Conservation (phyloP, 2,113 vertebrate species). For the Brachyhypopomus gauderio region DNA sequence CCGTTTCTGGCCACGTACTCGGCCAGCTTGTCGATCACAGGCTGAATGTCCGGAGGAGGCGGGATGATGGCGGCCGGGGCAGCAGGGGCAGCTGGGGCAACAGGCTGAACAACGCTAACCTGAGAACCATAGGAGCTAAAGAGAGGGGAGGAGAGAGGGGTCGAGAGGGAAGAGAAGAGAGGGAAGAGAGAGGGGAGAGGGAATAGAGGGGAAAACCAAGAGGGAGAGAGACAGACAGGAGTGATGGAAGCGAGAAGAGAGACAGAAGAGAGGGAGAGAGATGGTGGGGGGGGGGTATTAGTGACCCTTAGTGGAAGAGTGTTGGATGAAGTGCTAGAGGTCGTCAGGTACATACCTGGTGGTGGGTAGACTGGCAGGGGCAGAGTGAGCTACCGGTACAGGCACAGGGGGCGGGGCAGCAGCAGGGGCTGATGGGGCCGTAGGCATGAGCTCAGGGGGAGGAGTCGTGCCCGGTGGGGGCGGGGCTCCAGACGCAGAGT, state of each 20-base stretch:
- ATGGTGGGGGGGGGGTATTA: no score
- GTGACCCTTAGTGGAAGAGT: background rate
- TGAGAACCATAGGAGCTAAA: conserved; percentile 75
- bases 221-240: background rate
- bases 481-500: conserved; percentile 65
- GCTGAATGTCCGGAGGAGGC: conserved; percentile 94
- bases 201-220: background rate
- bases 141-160: conserved; percentile 43
- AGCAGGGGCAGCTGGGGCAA: conserved; percentile 3
- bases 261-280: no score
- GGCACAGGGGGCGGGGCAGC: conserved; percentile 50
- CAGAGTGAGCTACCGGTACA: background rate
- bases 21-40: conserved; percentile 97
- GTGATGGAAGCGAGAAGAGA: no score
- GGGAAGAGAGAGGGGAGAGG: background rate
- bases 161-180: no score
- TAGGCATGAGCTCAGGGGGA: conserved; percentile 69
- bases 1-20: conserved; percentile 96
- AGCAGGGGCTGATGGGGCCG: conserved; percentile 71
- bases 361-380: conserved; percentile 33
- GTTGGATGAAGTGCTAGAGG: background rate
- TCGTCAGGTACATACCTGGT: conserved; percentile 62
- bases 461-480: conserved; percentile 78
- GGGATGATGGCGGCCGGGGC: conserved; percentile 83
- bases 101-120: conserved; percentile 69